Evolutionary conservation across 2,888 invertebrate species (phyloP), one percentile per base, ranked within the genome.

Genomic region (Aplocera efformata): DNA sequence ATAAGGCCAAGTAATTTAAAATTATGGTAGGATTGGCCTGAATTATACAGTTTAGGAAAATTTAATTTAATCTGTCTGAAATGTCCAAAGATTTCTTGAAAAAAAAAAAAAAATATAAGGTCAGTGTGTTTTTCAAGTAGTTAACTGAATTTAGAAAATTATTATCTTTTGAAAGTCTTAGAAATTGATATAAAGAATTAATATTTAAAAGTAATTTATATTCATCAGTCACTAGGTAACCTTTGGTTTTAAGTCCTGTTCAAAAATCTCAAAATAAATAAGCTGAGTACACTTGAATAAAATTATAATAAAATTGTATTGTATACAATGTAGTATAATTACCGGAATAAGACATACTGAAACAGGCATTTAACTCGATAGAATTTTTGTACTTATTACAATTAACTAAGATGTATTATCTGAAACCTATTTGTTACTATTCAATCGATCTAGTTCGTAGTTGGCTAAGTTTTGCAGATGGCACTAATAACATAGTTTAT

Each of bases 61-160:
- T 17, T 17, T 45, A 46, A 35, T 38, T 34, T 6, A 26, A 32
- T 31, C 28, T 43, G 38, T 47, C 42, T 42, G 46, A 50, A 33
- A 39, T 48, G 41, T 49, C 54, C 54, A 54, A 54, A 54, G 54
- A 54, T 51, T 54, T 47, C 47, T 47, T 45, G 26, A 47, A 50
- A 46, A 17, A 47, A 50, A 46, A 47, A 50, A 46, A 17, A 47
- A 50, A 46, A 50, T 37, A 43, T 49, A 48, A 49, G 48, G 50
- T 50, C 53, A 47, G 47, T 54, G 44, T 46, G 36, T 50, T 45
- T 42, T 44, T 50, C 39, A 40, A 44, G 48, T 44, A 53, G 40
- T 36, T 36, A 40, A 40, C 32, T 33, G 29, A 30, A 39, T 36
- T 40, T 29, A 36, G 36, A 36, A 40, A 39, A 22, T 27, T 34